Conservation (phyloP, 2,888 invertebrate genomes). For the Agrochola lota region DNA sequence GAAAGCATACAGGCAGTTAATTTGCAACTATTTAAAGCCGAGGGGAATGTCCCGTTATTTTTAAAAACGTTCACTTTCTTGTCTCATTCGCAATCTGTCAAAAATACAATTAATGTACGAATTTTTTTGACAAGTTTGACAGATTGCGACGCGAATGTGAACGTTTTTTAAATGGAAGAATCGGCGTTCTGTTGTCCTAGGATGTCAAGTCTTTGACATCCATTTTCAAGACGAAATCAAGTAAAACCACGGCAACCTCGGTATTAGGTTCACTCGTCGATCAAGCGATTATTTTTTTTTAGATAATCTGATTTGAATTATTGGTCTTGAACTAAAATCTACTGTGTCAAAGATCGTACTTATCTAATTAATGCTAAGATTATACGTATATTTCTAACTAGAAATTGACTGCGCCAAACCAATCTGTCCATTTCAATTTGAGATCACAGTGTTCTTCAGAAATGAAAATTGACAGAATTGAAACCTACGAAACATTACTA, state of each 20-base stretch:
- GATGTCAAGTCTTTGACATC: neutral
- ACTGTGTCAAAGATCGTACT: neutral
- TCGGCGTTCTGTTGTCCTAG: too few species aligned
- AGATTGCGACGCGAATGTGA: too few species aligned
- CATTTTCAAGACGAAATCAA: neutral
- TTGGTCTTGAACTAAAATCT: neutral
- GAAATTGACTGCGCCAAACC: neutral
- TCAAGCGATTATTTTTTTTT: neutral
- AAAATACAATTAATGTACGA: too few species aligned
- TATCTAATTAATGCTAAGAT: neutral
- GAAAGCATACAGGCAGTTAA: neutral
- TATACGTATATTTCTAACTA: neutral
- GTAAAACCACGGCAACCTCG: neutral
- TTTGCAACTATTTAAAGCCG: neutral
- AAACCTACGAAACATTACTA: conserved; percentile 1
- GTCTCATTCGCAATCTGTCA: too few species aligned
- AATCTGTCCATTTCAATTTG: conserved; percentile 15
- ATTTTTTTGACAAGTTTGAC: too few species aligned
- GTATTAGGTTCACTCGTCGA: neutral
- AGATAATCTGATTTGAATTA: neutral
- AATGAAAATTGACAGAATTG: conserved; percentile 6
- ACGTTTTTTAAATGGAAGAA: too few species aligned
- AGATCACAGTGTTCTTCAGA: neutral
- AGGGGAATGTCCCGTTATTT: too few species aligned
- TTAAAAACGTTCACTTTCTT: too few species aligned